phyloP scores from a whole-genome alignment of 2,888 invertebrate genomes.

The Pharmacophagus antenor region DNA sequence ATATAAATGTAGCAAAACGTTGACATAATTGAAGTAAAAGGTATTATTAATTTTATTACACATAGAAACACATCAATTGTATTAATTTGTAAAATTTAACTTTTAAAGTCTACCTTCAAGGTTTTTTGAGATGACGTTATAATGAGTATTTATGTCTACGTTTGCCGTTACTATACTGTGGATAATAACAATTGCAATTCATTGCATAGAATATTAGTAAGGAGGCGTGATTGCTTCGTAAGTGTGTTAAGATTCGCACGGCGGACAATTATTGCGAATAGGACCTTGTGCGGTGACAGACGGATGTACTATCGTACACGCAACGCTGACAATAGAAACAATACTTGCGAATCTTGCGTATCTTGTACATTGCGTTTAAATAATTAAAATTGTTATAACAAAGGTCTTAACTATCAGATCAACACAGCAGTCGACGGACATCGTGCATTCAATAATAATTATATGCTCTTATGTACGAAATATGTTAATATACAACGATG shows the following conservation, averaged over 20 bases:
- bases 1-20: too few species aligned
- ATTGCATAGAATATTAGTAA: slow-evolving; percentile 33
- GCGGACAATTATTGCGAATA: slow-evolving; percentile 53
- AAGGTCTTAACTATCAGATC: slow-evolving; percentile 28
- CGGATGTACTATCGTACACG: slow-evolving; percentile 55
- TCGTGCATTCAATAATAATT: slow-evolving; percentile 11
- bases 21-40: too few species aligned
- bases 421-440: slow-evolving; percentile 14
- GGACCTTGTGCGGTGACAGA: slow-evolving; percentile 71
- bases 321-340: slow-evolving; percentile 36
- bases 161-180: background rate
- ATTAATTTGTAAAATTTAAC: background rate
- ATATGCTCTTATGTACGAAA: background rate
- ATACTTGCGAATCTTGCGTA: slow-evolving; percentile 29
- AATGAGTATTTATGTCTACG: background rate
- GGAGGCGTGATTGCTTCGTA: slow-evolving; percentile 34
- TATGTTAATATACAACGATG: background rate
- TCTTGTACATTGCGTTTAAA: slow-evolving; percentile 11
- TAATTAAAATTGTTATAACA: slow-evolving; percentile 27
- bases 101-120: background rate
- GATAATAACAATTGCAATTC: slow-evolving; percentile 8
- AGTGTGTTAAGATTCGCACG: slow-evolving; percentile 68
- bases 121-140: background rate
- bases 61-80: background rate
- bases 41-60: too few species aligned